A percentile compares a stretch with the other conserved stretches of the same genome.
phyloP scores from a whole-genome alignment of 2,888 invertebrate genomes.

The Platynereis dumerilii region DNA sequence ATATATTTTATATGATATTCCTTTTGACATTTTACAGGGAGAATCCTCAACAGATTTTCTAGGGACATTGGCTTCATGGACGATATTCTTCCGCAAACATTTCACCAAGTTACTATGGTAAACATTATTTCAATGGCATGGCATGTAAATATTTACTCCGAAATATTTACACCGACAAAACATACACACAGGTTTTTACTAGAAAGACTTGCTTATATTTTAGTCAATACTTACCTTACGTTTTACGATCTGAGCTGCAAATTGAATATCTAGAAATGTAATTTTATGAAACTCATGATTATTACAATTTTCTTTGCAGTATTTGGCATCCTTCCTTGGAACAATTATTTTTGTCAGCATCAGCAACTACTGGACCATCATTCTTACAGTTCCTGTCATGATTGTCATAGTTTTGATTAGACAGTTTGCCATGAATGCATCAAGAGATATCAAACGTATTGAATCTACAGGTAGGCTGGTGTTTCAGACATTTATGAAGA shows the following conservation, averaged over 20 bases:
- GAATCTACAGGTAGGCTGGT: constrained; percentile 17
- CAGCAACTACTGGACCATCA: constrained; percentile 71
- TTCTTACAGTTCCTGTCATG: constrained; percentile 69
- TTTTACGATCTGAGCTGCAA: no score
- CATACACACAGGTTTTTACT: no score
- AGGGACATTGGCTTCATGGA: constrained; percentile 80
- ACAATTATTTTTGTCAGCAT: constrained; percentile 72
- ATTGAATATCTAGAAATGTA: no score
- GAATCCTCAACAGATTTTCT: constrained; percentile 83
- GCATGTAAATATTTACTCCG: no score
- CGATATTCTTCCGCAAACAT: constrained; percentile 29
- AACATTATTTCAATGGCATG: no score
- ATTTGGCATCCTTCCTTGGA: constrained; percentile 72
- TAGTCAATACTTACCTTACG: no score
- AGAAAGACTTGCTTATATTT: no score
- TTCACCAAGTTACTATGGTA: neutral
- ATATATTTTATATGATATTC: no score
- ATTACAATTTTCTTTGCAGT: constrained; percentile 48
- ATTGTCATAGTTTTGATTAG: neutral
- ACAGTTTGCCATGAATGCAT: constrained; percentile 8
- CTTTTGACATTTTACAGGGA: constrained; percentile 66
- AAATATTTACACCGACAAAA: no score
- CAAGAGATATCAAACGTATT: constrained; percentile 16
- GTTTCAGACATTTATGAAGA: no score
- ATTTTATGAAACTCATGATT: no score